These are phyloP conservation scores for Plectrocnemia conspersa DNA, from an alignment of 1,140 invertebrate genomes.

Conservation along the genomic window DNA sequence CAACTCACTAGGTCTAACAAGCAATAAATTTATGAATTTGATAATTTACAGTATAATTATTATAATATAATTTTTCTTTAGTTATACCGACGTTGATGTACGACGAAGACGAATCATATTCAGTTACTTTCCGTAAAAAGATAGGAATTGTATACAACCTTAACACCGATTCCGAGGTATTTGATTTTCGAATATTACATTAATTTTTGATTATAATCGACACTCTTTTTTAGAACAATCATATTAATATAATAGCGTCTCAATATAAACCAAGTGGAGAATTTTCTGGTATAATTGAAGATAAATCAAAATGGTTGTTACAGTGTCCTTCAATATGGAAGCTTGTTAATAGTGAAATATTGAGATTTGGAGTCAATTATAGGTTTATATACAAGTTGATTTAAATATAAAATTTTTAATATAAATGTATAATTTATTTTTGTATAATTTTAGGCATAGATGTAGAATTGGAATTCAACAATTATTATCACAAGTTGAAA, in stretches of 20 bases:
- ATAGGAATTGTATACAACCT: slow-evolving; percentile 56
- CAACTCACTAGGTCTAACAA: neutral
- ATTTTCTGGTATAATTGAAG: slow-evolving; percentile 29
- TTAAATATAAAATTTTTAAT: slow-evolving; percentile 44
- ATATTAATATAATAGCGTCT: slow-evolving; percentile 44
- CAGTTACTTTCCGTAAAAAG: slow-evolving; percentile 47
- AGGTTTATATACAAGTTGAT: slow-evolving; percentile 26
- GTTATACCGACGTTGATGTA: slow-evolving; percentile 56
- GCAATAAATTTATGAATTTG: too few species aligned
- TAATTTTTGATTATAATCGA: neutral
- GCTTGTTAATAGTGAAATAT: slow-evolving; percentile 12
- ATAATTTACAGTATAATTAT: neutral
- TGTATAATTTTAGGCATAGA: slow-evolving; percentile 50
- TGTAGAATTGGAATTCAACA: slow-evolving; percentile 51
- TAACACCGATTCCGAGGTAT: slow-evolving; percentile 43
- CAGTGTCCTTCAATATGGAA: slow-evolving; percentile 29
- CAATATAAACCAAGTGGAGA: slow-evolving; percentile 37
- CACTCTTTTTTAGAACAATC: slow-evolving; percentile 40
- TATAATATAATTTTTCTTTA: slow-evolving; percentile 32
- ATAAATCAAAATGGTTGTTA: slow-evolving; percentile 18
- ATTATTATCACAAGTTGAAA: slow-evolving; percentile 46
- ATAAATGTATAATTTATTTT: slow-evolving; percentile 54
- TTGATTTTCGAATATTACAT: slow-evolving; percentile 4
- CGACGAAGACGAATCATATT: slow-evolving; percentile 47
- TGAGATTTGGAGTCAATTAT: slow-evolving; percentile 30